Evolutionary conservation across 1,140 invertebrate genomes (phyloP).

Genomic region (Eulimnadia texana): DNA sequence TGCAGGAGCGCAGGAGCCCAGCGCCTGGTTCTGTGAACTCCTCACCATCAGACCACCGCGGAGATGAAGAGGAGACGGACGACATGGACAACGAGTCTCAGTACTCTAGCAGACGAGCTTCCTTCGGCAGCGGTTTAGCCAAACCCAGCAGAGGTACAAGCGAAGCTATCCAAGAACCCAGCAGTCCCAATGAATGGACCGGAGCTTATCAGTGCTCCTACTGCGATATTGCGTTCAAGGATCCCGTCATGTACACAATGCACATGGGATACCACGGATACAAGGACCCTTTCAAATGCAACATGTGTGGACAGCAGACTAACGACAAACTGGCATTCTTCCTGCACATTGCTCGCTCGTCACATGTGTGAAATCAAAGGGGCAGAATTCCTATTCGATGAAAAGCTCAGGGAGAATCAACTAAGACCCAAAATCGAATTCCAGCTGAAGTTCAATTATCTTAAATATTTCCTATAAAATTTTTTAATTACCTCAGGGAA

Average conservation of each 20-base stretch:
- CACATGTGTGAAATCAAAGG: conserved; percentile 39
- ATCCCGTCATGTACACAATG: conserved; percentile 79
- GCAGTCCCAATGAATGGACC: conserved; percentile 15
- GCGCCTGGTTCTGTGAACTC: conserved; percentile 10
- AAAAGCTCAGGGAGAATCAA: conserved; percentile 4
- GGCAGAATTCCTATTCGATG: neutral
- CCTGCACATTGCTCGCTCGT: conserved; percentile 68
- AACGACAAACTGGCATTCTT: conserved; percentile 76
- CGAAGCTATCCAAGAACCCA: conserved; percentile 5
- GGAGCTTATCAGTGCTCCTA: conserved; percentile 54
- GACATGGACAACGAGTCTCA: conserved; percentile 16
- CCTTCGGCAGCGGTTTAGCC: neutral
- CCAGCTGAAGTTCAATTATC: too few species aligned
- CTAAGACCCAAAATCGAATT: too few species aligned
- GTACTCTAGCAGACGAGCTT: neutral
- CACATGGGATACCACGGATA: conserved; percentile 93
- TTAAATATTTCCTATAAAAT: too few species aligned
- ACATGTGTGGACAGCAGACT: conserved; percentile 75
- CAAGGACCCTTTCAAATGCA: conserved; percentile 82
- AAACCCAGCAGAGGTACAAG: conserved; percentile 20
- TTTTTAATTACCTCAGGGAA: too few species aligned
- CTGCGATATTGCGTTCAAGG: conserved; percentile 81
- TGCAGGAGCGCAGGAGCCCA: conserved; percentile 20
- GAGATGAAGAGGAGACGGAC: conserved; percentile 15
- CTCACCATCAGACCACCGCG: conserved; percentile 13